These are phyloP conservation scores for Ligdia adustata DNA, from an alignment of 2,888 invertebrate species.

Conservation along the genomic window DNA sequence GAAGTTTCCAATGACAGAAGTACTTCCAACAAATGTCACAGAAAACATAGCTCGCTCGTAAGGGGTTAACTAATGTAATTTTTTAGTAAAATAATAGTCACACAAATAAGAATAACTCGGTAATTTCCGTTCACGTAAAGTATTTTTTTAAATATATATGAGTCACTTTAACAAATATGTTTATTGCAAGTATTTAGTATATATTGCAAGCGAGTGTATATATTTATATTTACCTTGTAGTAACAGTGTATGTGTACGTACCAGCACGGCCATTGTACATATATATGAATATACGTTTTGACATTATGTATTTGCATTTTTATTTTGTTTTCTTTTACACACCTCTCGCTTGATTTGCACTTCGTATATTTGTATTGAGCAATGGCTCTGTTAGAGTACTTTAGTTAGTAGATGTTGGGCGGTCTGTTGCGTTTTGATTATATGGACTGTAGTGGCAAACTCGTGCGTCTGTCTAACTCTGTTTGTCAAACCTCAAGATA, in stretches of 20 bases:
- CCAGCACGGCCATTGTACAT: constrained; percentile 75
- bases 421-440: no score
- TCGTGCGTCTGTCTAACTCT: no score
- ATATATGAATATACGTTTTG: constrained; percentile 73
- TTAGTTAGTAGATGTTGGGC: background rate
- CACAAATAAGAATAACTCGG: no score
- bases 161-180: no score
- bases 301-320: constrained; percentile 60
- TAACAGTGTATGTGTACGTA: constrained; percentile 9
- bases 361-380: constrained; percentile 67
- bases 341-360: constrained; percentile 38
- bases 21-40: no score
- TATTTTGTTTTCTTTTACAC: constrained; percentile 52
- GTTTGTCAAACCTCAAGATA: no score
- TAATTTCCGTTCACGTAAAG: no score
- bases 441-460: no score
- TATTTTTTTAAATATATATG: no score
- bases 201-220: constrained; percentile 32
- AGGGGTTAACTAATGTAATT: background rate
- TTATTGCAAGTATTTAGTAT: no score
- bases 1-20: no score
- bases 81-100: background rate
- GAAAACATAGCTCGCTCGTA: background rate
- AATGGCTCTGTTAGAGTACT: constrained; percentile 62
- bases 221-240: constrained; percentile 1